Percentiles rank a stretch among this genome's conserved stretches.
Evolutionary conservation across 2,113 vertebrate species (phyloP).

Genomic region (Tetrao urogallus): DNA sequence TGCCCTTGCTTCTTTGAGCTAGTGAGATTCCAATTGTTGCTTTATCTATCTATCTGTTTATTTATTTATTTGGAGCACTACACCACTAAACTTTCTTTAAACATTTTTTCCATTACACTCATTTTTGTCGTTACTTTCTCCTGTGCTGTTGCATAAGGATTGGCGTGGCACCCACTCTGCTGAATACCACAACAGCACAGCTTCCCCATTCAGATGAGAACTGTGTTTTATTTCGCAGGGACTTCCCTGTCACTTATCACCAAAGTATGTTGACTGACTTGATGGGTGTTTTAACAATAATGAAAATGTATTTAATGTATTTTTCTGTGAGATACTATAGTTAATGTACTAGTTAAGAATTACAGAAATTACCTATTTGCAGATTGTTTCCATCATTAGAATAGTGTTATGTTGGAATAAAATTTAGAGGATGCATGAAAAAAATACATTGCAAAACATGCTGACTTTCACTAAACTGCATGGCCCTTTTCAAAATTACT

Average conservation of each 20-base stretch:
- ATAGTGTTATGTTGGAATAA: not conserved
- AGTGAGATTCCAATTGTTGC: not conserved
- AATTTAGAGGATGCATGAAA: not conserved
- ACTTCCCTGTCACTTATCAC: not conserved
- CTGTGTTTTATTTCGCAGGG: not conserved
- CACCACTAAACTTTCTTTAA: not conserved
- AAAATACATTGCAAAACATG: not conserved
- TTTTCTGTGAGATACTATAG: not conserved
- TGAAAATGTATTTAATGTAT: not conserved
- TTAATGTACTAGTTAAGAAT: not conserved
- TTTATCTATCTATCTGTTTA: not conserved
- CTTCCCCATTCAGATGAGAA: not conserved
- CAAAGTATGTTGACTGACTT: not conserved
- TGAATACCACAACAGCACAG: not conserved
- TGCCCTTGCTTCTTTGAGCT: not conserved
- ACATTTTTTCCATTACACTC: not conserved
- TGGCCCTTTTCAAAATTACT: not conserved
- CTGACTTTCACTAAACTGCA: not conserved
- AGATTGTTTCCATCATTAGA: not conserved
- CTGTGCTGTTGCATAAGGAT: not conserved
- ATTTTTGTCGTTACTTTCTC: not conserved
- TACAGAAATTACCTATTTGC: not conserved
- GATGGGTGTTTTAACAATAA: not conserved
- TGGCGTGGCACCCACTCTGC: rapidly evolving
- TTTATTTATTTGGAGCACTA: not conserved